Base-by-base conservation (phyloP, 2,797 vertebrate genomes). In the Siniperca undulata region DNA sequence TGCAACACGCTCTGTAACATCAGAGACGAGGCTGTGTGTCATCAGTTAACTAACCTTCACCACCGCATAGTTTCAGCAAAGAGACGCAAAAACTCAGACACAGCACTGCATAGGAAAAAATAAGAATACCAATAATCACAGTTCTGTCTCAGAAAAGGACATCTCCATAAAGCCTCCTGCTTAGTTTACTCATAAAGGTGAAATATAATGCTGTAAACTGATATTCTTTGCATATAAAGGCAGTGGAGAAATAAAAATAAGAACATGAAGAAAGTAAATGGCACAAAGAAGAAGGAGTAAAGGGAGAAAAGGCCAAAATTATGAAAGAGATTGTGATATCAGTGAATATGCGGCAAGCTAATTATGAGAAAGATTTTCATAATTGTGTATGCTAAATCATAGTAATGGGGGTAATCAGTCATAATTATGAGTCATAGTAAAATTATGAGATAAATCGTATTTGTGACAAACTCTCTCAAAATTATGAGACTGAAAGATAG, bases 1-100 rank as follows among this genome's bases (percentile, higher is more conserved):
- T 84, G 88, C 91, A 92, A 93, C 93, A 94, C 87, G 91, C 95
- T 92, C 88, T 85, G 92, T 95, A 96, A 96, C 94, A 95, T 93
- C 92, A 89, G 93, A 94, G 92, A 88, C 76, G 69, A 86, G 90
- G 91, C 87, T 91, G 84, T 91, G 89, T 94, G 94, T 94, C 94
- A 95, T 94, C 91, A 86, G 93, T 96, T 96, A 95, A 91, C 93
- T 93, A 96, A 95, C 92, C 87, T 91, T 91, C 80, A 84, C 80
- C 87, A 66, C 80, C 77, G 81, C 85, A 82, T 71, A 87, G 83
- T 84, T 93, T 83, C 83, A 76, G 71, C 77, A 76, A 66, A 85
- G 50, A 87, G 55, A 87, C 10, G 20, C 52, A 80, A 66, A 88
- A 82, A 58, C 19, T 46, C 62, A 84, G 68, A 60, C 40, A 42